Evolutionary conservation across 1,140 invertebrate species (phyloP).

Genomic region (Papilio xuthus): DNA sequence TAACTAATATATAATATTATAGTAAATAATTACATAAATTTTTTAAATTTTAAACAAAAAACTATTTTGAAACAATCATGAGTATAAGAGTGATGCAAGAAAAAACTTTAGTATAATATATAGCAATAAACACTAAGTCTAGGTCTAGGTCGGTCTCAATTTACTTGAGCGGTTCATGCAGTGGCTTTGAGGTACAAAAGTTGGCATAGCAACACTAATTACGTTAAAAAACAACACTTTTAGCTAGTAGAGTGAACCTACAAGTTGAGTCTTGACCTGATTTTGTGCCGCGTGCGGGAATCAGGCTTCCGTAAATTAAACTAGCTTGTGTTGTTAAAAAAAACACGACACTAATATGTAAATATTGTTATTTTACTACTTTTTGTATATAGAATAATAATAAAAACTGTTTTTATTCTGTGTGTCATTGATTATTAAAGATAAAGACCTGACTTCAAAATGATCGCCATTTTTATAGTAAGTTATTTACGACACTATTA

Average conservation of each 20-base stretch:
- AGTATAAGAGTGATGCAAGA: no score
- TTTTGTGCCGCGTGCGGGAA: slow-evolving; percentile 42
- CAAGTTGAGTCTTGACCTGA: slow-evolving; percentile 50
- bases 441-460: no score
- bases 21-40: not conserved
- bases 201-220: slow-evolving; percentile 54
- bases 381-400: not conserved
- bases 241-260: slow-evolving; percentile 44
- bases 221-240: slow-evolving; percentile 58
- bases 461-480: no score
- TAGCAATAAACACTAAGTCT: not conserved
- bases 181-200: slow-evolving; percentile 43
- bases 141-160: not conserved
- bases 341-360: not conserved
- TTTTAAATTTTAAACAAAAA: no score
- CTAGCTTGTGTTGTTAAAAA: not conserved
- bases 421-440: no score
- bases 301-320: slow-evolving; percentile 24
- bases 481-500: no score
- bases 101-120: not conserved
- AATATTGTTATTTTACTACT: not conserved
- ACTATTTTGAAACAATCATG: no score
- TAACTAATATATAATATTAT: not conserved
- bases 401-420: no score
- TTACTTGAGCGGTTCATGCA: not conserved